Conservation (phyloP, 2,888 invertebrate genomes). For the Neria commutata region DNA sequence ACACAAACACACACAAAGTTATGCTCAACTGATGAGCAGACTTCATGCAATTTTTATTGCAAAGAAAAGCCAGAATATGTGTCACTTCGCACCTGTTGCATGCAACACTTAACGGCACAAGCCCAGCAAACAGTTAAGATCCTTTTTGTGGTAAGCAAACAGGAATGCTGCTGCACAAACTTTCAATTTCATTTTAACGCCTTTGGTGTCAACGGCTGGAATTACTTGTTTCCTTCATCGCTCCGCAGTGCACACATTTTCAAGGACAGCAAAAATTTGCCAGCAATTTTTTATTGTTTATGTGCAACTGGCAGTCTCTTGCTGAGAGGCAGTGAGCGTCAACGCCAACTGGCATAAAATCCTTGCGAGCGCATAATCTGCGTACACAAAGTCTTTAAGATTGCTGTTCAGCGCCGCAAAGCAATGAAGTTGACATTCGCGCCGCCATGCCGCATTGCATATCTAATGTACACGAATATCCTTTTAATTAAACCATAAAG, state of each 20-base stretch:
- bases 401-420: constrained; percentile 28
- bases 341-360: too few species aligned
- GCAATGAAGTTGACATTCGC: too few species aligned
- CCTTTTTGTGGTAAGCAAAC: constrained; percentile 13
- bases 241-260: constrained; percentile 27
- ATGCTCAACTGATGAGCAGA: not conserved
- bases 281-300: too few species aligned
- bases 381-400: constrained; percentile 50
- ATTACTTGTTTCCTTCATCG: constrained; percentile 21
- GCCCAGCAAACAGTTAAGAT: constrained; percentile 29
- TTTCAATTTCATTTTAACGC: constrained; percentile 36
- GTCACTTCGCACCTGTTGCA: constrained; percentile 43
- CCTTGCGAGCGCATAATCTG: too few species aligned
- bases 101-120: not conserved
- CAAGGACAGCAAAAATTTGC: constrained; percentile 29
- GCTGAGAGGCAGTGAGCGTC: too few species aligned
- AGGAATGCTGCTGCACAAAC: constrained; percentile 29
- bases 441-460: not conserved
- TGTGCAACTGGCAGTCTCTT: too few species aligned
- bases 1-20: not conserved
- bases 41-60: not conserved
- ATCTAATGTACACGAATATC: constrained; percentile 52
- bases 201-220: constrained; percentile 24
- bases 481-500: constrained; percentile 57
- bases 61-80: constrained; percentile 38